These are phyloP conservation scores for Phyllotreta cruciferae DNA, from an alignment of 2,888 invertebrate genomes.

Conservation along the genomic window DNA sequence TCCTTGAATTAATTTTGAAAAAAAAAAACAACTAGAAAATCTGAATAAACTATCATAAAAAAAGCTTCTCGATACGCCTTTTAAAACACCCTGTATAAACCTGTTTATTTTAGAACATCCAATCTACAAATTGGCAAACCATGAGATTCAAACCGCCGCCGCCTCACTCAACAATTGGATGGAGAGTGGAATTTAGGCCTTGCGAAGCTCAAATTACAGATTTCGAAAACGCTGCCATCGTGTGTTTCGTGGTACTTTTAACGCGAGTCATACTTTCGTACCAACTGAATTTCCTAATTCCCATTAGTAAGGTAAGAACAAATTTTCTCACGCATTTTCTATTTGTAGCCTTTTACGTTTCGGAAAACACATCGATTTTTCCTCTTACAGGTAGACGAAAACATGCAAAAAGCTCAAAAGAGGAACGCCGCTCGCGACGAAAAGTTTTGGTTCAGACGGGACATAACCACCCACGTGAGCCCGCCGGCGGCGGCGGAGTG, in stretches of 20 bases:
- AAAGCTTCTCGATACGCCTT: neutral
- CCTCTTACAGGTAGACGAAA: conserved; percentile 78
- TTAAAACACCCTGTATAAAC: neutral
- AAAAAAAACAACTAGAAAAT: too few relatives aligned
- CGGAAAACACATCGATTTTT: conserved; percentile 1
- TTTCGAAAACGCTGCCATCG: conserved; percentile 99
- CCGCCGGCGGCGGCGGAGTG: conserved; percentile 60
- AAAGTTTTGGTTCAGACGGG: conserved; percentile 93
- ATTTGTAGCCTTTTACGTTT: neutral
- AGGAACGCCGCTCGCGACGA: conserved; percentile 83
- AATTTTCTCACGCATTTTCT: neutral
- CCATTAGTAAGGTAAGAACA: conserved; percentile 81
- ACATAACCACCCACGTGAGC: conserved; percentile 67
- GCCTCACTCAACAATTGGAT: conserved; percentile 94
- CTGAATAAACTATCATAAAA: neutral
- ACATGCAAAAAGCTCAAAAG: conserved; percentile 95
- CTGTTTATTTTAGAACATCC: conserved; percentile 77
- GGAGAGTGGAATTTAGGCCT: conserved; percentile 99
- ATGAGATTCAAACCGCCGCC: conserved; percentile 99
- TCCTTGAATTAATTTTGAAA: too few relatives aligned
- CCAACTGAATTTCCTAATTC: conserved; percentile 94
- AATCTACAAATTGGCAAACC: conserved; percentile 99
- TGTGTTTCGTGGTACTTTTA: conserved; percentile 95
- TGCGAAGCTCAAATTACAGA: conserved; percentile 98
- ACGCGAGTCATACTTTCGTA: conserved; percentile 97